These are phyloP conservation scores for Tipula unca DNA, from an alignment of 2,888 invertebrate species.

Conservation along the genomic window DNA sequence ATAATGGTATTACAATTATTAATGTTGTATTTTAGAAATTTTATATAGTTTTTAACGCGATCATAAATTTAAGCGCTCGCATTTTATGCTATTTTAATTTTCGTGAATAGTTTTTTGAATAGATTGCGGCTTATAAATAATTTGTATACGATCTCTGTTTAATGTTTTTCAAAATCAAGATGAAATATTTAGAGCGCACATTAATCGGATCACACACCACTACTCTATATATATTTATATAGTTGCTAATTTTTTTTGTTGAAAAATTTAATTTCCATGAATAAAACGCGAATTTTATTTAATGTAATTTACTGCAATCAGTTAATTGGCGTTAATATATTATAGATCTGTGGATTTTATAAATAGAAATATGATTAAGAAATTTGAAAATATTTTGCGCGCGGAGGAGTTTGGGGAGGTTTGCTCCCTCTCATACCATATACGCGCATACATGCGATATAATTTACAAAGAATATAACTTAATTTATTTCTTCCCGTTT, in stretches of 20 bases:
- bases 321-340: not conserved
- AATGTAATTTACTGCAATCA: not conserved
- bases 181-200: not conserved
- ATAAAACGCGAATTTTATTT: not conserved
- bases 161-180: not conserved
- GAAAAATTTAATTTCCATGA: not conserved
- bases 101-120: not conserved
- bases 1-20: not conserved
- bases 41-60: not conserved
- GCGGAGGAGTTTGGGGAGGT: not conserved
- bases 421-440: not conserved
- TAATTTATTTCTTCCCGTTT: not conserved
- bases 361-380: not conserved
- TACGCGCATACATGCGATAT: no score
- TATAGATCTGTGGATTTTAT: not conserved
- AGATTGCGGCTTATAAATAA: not conserved
- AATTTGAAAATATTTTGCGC: no score
- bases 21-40: not conserved
- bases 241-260: not conserved
- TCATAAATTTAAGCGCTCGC: not conserved
- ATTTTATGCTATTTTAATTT: not conserved
- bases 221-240: not conserved
- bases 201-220: conserved; percentile 8
- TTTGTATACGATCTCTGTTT: not conserved
- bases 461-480: no score